phyloP scores from a whole-genome alignment of 2,797 vertebrate species.

The Chelidonichthys spinosus region DNA sequence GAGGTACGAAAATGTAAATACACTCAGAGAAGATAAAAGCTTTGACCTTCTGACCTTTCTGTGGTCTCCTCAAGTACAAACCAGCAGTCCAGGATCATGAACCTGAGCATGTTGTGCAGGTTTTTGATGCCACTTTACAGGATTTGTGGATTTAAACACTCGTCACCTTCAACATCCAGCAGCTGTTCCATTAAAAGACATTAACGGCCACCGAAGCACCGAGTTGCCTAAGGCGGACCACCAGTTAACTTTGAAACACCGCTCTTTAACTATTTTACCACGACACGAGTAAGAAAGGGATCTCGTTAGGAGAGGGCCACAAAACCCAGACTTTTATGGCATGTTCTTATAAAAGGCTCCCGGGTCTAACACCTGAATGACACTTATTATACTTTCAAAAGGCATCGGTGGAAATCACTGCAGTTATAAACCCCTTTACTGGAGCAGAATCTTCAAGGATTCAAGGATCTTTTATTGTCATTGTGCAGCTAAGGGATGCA shows the following conservation, averaged over 20 bases:
- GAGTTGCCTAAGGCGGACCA: not conserved
- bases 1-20: not conserved
- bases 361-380: constrained; percentile 32
- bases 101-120: not conserved
- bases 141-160: constrained; percentile 4
- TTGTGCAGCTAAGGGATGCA: too few relatives aligned
- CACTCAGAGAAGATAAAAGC: not conserved
- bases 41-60: not conserved
- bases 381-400: constrained; percentile 25
- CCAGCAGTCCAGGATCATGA: not conserved
- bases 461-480: constrained; percentile 7
- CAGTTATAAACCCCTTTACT: constrained; percentile 29
- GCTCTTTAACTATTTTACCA: constrained; percentile 5
- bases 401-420: constrained; percentile 22
- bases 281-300: constrained; percentile 3
- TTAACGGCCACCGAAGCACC: not conserved
- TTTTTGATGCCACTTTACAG: not conserved
- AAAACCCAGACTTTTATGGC: constrained; percentile 1
- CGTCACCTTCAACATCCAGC: not conserved
- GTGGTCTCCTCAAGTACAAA: not conserved
- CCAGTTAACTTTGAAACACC: not conserved
- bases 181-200: not conserved
- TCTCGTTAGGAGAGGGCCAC: constrained; percentile 4
- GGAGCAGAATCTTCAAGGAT: constrained; percentile 17
- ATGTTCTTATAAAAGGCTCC: constrained; percentile 4